Percentiles rank a stretch among this genome's conserved stretches.
These are phyloP conservation scores for Tetrao urogallus DNA, from an alignment of 2,113 vertebrate species.

Conservation along the genomic window DNA sequence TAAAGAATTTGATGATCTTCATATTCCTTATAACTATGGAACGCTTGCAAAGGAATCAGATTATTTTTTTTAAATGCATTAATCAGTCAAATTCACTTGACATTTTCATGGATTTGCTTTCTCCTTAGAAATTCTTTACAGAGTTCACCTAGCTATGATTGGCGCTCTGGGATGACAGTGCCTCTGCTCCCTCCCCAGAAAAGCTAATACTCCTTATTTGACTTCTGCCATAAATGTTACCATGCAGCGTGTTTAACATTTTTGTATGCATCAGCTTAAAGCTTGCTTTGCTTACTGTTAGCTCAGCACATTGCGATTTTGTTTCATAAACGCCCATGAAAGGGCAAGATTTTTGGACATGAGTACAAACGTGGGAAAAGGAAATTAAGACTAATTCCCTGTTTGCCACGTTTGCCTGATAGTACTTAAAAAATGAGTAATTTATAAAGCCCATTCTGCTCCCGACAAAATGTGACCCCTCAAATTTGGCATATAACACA, in stretches of 20 bases:
- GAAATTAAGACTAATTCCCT: neutral
- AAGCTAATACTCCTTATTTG: neutral
- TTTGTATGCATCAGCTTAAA: neutral
- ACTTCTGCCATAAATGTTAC: neutral
- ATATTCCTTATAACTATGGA: conserved; percentile 14
- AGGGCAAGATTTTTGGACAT: neutral
- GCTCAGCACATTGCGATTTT: neutral
- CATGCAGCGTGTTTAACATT: neutral
- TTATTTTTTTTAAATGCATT: conserved; percentile 16
- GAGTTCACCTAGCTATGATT: neutral
- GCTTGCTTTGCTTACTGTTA: neutral
- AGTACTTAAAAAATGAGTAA: neutral
- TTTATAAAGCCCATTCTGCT: neutral
- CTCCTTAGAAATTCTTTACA: neutral
- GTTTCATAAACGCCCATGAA: neutral
- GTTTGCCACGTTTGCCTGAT: neutral
- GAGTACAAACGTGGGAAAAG: neutral
- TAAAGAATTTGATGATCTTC: conserved; percentile 2
- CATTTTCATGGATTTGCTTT: neutral
- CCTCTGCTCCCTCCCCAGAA: neutral
- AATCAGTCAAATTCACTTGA: conserved; percentile 25
- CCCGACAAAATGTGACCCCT: neutral
- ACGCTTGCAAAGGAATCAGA: neutral
- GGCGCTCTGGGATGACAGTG: neutral
- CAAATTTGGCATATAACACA: neutral